Percentiles rank a stretch among this genome's conserved stretches.
phyloP scores from a whole-genome alignment of 2,797 vertebrate species.

The Etheostoma nigrum region DNA sequence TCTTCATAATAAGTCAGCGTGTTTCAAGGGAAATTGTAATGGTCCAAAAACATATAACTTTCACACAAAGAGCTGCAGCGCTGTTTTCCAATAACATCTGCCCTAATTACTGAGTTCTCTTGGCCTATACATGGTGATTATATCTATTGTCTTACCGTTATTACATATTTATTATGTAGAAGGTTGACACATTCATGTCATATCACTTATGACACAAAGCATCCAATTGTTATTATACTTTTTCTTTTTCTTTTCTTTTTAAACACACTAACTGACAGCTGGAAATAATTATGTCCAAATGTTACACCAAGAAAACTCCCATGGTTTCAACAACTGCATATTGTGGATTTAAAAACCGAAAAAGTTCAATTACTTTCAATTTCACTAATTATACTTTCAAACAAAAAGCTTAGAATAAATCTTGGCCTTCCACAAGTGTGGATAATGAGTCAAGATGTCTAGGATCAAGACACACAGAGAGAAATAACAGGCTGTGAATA shows the following conservation, averaged over 20 bases:
- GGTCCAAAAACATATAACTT: not conserved
- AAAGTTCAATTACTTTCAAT: not conserved
- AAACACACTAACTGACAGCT: not conserved
- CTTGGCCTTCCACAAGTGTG: not conserved
- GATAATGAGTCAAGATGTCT: not conserved
- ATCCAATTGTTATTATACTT: not conserved
- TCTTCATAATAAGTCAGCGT: not conserved
- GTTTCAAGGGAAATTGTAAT: conserved; percentile 23
- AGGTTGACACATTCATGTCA: not conserved
- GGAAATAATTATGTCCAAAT: too few relatives aligned
- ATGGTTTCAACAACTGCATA: not conserved
- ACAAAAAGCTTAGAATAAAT: not conserved
- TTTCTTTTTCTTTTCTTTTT: not conserved
- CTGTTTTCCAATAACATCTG: not conserved
- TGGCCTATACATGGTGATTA: not conserved
- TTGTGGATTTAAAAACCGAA: too few relatives aligned
- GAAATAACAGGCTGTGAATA: conserved; percentile 11
- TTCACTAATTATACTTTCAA: not conserved
- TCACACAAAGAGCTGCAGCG: not conserved
- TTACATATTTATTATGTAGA: not conserved
- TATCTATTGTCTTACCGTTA: not conserved
- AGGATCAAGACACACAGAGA: conserved; percentile 3
- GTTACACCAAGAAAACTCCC: too few relatives aligned
- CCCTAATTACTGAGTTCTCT: not conserved
- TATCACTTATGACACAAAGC: not conserved